These are phyloP conservation scores for Geococcyx californianus DNA, from an alignment of 2,113 vertebrate species.

Conservation along the genomic window DNA sequence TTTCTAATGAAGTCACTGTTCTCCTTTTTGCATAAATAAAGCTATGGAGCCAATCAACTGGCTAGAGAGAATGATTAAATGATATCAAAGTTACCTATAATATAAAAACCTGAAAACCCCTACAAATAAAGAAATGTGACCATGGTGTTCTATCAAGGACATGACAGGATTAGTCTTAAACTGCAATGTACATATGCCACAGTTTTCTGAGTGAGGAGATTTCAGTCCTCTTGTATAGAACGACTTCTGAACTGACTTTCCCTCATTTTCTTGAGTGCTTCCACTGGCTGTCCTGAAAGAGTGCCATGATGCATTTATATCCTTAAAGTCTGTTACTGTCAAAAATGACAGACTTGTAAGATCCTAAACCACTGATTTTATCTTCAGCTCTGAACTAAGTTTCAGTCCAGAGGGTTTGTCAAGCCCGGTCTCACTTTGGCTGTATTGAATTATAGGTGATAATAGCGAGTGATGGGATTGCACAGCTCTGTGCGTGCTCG, in stretches of 20 bases:
- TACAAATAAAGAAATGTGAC: neutral
- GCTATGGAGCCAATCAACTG: neutral
- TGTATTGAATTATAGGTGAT: neutral
- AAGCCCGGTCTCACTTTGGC: neutral
- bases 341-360: neutral
- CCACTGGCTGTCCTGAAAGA: neutral
- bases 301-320: neutral
- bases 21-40: neutral
- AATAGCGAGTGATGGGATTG: neutral
- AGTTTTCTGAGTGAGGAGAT: neutral
- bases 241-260: neutral
- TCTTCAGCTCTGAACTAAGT: slow-evolving; percentile 21
- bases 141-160: neutral
- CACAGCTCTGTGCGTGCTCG: neutral
- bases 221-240: neutral
- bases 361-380: slow-evolving; percentile 35
- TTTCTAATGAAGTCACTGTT: neutral
- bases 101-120: neutral
- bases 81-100: neutral
- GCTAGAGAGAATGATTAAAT: neutral
- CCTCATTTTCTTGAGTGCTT: neutral
- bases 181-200: neutral
- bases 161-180: neutral
- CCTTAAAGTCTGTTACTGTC: slow-evolving; percentile 27
- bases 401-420: neutral